Base-by-base conservation (phyloP, 2,888 invertebrate species). In the Leistus spinibarbis region DNA sequence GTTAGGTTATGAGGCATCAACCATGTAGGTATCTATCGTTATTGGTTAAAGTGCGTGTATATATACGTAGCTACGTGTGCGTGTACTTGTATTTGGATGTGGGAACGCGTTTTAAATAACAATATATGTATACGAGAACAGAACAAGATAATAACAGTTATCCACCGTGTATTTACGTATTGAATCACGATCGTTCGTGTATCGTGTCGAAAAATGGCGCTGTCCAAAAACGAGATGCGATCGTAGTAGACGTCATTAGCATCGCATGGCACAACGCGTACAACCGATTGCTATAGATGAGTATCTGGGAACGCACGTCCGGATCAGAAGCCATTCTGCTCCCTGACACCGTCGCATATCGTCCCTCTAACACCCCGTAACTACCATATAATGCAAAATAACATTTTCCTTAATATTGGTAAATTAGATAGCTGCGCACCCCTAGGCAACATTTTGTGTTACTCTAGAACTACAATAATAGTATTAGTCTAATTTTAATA, bases 111-210 rank as follows among this genome's bases (percentile, higher is more conserved):
- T 65, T 65, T 27, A 65, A 65, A 23, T 65, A 27, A 16, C 13
- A 65, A n/a, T 17, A 56, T 56, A 27, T n/a, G n/a, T 65, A 65
- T 27, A 65, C 40, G 24, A 27, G 16, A 27, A 27, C 65, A 65
- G 13, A 65, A 54, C 68, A 19, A 68, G 54, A 54, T 68, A 68
- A 68, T 68, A 68, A 68, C 68, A 23, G 68, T 68, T 68, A 54
- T 65, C 20, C 20, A 20, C 19, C 13, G 19, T 19, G 20, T 62
- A 62, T 62, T 65, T 65, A 65, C 65, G 19, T 65, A 65, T 65
- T 19, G 65, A 65, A 65, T 65, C 65, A 65, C 65, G 65, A 65
- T 13, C 23, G 56, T 68, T 54, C 56, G 68, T 56, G 56, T 23
- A 68, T 13, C 23, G 20, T 68, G 54, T 54, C 54, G 54, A 62